Percentiles rank a stretch among this genome's conserved stretches.
Evolutionary conservation across 2,888 invertebrate species (phyloP).

Genomic region (Chalcis sispes): DNA sequence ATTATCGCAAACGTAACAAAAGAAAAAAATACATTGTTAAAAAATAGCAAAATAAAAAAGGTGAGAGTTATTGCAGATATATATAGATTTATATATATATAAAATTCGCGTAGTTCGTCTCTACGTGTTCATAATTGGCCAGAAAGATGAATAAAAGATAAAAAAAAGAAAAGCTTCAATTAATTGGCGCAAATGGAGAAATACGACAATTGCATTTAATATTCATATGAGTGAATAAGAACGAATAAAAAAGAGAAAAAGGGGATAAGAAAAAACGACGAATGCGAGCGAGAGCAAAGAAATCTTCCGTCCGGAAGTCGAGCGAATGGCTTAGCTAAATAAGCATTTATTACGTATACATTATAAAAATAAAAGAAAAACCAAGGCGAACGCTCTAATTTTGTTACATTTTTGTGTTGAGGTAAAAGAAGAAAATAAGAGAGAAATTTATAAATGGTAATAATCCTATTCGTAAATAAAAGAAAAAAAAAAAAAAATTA

Average conservation of each 20-base stretch:
- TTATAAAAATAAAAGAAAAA: slow-evolving; percentile 27
- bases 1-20: too few relatives aligned
- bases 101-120: slow-evolving; percentile 41
- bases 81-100: neutral
- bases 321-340: slow-evolving; percentile 30
- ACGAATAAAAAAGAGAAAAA: neutral
- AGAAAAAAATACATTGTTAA: neutral
- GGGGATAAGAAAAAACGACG: neutral
- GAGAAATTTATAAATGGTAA: slow-evolving; percentile 30
- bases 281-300: slow-evolving; percentile 20
- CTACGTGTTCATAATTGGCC: slow-evolving; percentile 50
- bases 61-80: neutral
- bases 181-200: slow-evolving; percentile 5
- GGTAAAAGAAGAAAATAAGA: slow-evolving; percentile 1
- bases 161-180: slow-evolving; percentile 7
- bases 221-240: neutral
- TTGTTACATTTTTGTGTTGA: slow-evolving; percentile 30
- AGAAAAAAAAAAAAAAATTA: slow-evolving; percentile 7
- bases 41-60: slow-evolving; percentile 8
- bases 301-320: slow-evolving; percentile 52
- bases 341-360: neutral
- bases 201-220: slow-evolving; percentile 11
- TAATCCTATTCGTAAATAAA: slow-evolving; percentile 26
- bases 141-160: slow-evolving; percentile 19
- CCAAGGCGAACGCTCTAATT: slow-evolving; percentile 20